Percentiles rank a stretch among this genome's conserved stretches.
Evolutionary conservation across 1,140 invertebrate species (phyloP).

Genomic region (Marisa cornuarietis): DNA sequence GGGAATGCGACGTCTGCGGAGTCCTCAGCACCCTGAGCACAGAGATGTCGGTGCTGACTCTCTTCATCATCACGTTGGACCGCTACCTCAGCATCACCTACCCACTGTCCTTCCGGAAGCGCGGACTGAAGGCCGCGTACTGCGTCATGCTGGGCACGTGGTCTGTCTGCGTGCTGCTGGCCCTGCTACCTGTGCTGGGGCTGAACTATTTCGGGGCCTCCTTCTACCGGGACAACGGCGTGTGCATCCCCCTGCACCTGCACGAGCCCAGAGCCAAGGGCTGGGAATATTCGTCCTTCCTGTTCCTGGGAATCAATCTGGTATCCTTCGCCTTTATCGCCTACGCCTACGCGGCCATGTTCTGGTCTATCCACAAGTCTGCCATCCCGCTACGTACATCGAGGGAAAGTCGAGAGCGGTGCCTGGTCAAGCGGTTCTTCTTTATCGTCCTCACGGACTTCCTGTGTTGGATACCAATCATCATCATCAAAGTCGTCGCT

Average conservation of each 20-base stretch:
- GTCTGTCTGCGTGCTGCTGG: slow-evolving; percentile 73
- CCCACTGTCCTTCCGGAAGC: slow-evolving; percentile 67
- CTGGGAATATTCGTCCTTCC: slow-evolving; percentile 64
- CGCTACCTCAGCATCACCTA: slow-evolving; percentile 75
- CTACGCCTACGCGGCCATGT: slow-evolving; percentile 69
- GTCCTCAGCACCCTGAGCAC: slow-evolving; percentile 51
- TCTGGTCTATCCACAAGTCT: slow-evolving; percentile 73
- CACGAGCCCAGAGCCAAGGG: slow-evolving; percentile 63
- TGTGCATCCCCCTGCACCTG: slow-evolving; percentile 65
- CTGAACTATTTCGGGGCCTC: slow-evolving; percentile 69
- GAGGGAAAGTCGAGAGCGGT: slow-evolving; percentile 70
- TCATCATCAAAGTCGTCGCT: slow-evolving; percentile 40
- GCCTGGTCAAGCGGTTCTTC: slow-evolving; percentile 54
- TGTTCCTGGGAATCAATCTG: slow-evolving; percentile 64
- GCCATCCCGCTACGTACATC: slow-evolving; percentile 72
- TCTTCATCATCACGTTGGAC: slow-evolving; percentile 82
- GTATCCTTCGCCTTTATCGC: slow-evolving; percentile 66
- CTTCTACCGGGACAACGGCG: slow-evolving; percentile 63
- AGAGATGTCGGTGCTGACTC: slow-evolving; percentile 77
- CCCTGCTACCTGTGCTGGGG: slow-evolving; percentile 75
- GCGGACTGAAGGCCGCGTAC: slow-evolving; percentile 65
- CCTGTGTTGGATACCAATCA: slow-evolving; percentile 64
- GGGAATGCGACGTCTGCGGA: slow-evolving; percentile 60
- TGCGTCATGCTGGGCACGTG: slow-evolving; percentile 72
- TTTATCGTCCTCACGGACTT: slow-evolving; percentile 64